A percentile compares a stretch with the other conserved stretches of the same genome.
Evolutionary conservation across 2,888 invertebrate species (phyloP).

Genomic region (Parnassius mnemosyne): DNA sequence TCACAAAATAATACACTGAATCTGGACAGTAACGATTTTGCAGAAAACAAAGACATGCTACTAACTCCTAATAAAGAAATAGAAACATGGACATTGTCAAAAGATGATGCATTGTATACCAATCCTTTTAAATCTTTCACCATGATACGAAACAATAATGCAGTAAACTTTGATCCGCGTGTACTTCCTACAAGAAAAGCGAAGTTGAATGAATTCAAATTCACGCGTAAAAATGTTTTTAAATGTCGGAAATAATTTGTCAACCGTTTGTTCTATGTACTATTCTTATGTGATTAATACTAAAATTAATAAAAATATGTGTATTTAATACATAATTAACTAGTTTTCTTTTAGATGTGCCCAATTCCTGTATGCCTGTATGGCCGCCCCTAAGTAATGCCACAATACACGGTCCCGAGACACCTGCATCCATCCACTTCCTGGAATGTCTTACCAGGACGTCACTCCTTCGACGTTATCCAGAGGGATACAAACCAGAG

Average conservation of each 20-base stretch:
- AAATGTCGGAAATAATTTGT: constrained; percentile 10
- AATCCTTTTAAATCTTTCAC: constrained; percentile 36
- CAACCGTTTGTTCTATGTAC: not conserved
- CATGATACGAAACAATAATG: constrained; percentile 34
- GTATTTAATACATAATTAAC: too few species aligned
- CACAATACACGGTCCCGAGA: too few species aligned
- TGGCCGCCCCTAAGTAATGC: too few species aligned
- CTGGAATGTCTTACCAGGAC: too few species aligned
- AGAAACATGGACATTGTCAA: constrained; percentile 55
- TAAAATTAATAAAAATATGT: not conserved
- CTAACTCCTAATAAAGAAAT: constrained; percentile 38
- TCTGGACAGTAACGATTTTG: not conserved
- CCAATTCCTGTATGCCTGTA: too few species aligned
- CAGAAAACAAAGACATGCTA: constrained; percentile 8
- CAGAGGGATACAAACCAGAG: too few species aligned
- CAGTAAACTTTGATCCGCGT: constrained; percentile 24
- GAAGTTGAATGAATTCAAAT: constrained; percentile 31
- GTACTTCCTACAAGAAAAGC: constrained; percentile 28
- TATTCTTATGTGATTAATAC: not conserved
- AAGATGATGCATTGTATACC: constrained; percentile 34
- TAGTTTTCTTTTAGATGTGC: too few species aligned
- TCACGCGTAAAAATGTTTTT: constrained; percentile 14
- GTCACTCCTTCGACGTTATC: too few species aligned
- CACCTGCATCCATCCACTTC: too few species aligned
- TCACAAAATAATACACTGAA: not conserved